Evolutionary conservation across 2,888 invertebrate species (phyloP).

Genomic region (Mayetiola destructor): DNA sequence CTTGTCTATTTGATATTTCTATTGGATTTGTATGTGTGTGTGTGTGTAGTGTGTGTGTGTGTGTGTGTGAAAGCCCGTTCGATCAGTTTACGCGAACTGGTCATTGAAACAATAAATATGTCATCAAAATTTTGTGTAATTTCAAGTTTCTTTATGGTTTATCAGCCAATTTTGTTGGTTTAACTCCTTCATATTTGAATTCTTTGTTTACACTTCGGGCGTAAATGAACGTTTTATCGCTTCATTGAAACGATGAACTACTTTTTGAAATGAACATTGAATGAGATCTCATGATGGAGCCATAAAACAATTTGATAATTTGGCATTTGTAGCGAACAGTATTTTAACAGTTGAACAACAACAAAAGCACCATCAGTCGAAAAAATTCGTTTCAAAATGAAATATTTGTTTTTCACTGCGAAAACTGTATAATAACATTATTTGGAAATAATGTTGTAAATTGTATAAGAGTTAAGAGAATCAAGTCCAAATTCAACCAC

Average conservation of each 20-base stretch:
- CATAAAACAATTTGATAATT: constrained; percentile 11
- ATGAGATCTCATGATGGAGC: constrained; percentile 1
- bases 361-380: constrained; percentile 1
- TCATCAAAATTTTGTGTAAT: constrained; percentile 1
- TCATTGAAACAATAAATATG: constrained; percentile 5
- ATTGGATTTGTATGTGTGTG: too few species aligned
- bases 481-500: too few species aligned
- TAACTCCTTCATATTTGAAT: background rate
- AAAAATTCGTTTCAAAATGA: too few species aligned
- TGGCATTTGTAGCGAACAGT: constrained; percentile 8
- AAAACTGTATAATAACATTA: too few species aligned
- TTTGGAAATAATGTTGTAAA: too few species aligned
- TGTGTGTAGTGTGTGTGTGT: background rate
- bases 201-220: background rate
- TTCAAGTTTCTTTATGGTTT: background rate
- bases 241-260: too few species aligned
- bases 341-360: constrained; percentile 1
- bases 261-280: too few species aligned
- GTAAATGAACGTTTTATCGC: background rate
- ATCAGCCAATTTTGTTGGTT: background rate
- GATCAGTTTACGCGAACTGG: too few species aligned
- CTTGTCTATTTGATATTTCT: too few species aligned
- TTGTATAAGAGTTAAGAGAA: too few species aligned
- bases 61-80: too few species aligned
- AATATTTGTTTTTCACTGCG: too few species aligned